phyloP scores from a whole-genome alignment of 37 sponge, comb jelly and placozoan species.

The Crambe crambe region DNA sequence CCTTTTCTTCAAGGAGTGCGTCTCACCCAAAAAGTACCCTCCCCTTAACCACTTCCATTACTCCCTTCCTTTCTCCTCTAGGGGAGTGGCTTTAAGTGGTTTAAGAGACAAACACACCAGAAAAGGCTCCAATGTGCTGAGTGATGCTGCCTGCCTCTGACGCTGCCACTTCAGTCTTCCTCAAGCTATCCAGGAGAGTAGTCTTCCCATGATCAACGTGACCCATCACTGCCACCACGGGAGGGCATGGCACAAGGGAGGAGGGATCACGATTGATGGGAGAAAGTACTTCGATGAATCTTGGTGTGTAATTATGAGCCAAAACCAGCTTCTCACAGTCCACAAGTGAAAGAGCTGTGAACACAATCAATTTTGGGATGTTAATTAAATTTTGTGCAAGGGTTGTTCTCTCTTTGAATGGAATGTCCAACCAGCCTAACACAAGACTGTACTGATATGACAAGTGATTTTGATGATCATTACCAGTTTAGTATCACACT shows the following conservation, averaged over 20 bases:
- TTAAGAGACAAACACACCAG: constrained; percentile 45
- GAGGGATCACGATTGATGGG: not conserved
- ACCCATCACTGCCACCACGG: constrained; percentile 93
- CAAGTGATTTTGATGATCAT: too few species aligned
- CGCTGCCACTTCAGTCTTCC: constrained; percentile 83
- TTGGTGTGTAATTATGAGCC: constrained; percentile 10
- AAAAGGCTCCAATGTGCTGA: constrained; percentile 96
- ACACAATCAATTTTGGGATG: too few species aligned
- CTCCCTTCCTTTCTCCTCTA: not conserved
- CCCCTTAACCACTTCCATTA: not conserved
- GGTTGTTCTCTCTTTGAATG: too few species aligned
- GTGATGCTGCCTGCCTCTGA: constrained; percentile 95
- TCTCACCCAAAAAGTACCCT: too few species aligned
- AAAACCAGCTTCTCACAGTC: not conserved
- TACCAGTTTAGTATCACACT: too few species aligned
- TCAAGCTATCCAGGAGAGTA: constrained; percentile 84
- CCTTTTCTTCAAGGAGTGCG: too few species aligned
- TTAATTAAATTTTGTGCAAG: too few species aligned
- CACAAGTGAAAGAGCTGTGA: not conserved
- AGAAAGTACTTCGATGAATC: not conserved
- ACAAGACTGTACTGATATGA: too few species aligned
- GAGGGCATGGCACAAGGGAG: constrained; percentile 58
- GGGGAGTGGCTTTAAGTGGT: not conserved
- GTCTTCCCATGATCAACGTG: constrained; percentile 99
- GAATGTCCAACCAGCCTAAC: too few species aligned